Evolutionary conservation across 2,797 vertebrate species (phyloP).

Genomic region (Melanotaenia trifasciata): DNA sequence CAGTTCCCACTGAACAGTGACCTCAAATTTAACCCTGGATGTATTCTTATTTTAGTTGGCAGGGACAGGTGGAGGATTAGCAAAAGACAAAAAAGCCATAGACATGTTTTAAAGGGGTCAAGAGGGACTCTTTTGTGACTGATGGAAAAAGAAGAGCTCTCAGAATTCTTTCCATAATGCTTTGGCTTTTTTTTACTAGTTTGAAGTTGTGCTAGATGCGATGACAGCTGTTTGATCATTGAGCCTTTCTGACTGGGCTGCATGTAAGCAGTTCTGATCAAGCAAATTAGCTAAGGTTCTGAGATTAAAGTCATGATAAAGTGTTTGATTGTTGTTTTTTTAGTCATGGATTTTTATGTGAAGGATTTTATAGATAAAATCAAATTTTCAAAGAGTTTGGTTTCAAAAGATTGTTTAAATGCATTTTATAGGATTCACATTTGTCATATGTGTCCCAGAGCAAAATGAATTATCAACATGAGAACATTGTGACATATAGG

Average conservation of each 20-base stretch:
- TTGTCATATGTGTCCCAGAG: neutral
- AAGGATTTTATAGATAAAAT: neutral
- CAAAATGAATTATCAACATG: neutral
- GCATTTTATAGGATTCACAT: neutral
- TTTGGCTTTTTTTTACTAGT: neutral
- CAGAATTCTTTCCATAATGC: neutral
- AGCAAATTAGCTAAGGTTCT: neutral
- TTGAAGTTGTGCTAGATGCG: conserved; percentile 1
- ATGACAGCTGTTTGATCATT: neutral
- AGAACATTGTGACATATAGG: neutral
- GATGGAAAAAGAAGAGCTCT: conserved; percentile 4
- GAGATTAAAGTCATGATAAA: neutral
- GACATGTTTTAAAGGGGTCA: conserved; percentile 36
- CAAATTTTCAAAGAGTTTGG: neutral
- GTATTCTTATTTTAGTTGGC: conserved; percentile 18
- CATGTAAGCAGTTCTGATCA: neutral
- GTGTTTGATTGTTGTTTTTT: neutral
- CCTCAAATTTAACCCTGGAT: conserved; percentile 50
- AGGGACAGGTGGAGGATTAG: conserved; percentile 11
- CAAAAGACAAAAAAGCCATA: conserved; percentile 2
- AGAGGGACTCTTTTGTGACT: conserved; percentile 6
- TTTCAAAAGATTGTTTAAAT: neutral
- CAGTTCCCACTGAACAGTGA: conserved; percentile 52
- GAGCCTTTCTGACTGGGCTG: neutral
- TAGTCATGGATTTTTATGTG: neutral